Conservation (phyloP, 2,797 vertebrate species). For the Melanotaenia nigrans region DNA sequence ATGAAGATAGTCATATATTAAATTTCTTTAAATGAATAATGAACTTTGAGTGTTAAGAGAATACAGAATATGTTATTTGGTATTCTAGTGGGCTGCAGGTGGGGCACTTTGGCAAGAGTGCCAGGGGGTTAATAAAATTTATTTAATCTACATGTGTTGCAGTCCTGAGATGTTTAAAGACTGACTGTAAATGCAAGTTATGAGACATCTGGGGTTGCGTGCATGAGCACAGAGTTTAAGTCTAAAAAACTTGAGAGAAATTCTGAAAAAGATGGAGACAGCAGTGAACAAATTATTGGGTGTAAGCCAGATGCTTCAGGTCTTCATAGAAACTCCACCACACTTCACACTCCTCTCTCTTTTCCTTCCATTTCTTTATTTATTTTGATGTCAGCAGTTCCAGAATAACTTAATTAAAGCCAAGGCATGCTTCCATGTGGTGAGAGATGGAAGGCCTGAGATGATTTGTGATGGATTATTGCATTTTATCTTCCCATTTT, state of each 20-base stretch:
- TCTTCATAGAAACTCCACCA: constrained; percentile 84
- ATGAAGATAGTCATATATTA: background rate
- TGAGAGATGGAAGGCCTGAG: constrained; percentile 80
- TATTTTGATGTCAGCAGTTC: constrained; percentile 84
- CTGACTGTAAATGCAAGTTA: constrained; percentile 34
- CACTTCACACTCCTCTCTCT: constrained; percentile 76
- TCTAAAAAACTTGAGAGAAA: constrained; percentile 31
- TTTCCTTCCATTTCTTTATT: constrained; percentile 79
- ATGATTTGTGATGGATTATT: constrained; percentile 85
- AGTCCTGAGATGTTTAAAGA: constrained; percentile 37
- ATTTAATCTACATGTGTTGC: constrained; percentile 20
- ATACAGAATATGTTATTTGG: background rate
- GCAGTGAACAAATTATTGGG: constrained; percentile 80
- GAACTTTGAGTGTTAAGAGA: constrained; percentile 5
- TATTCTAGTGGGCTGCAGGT: no score
- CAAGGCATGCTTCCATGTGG: constrained; percentile 77
- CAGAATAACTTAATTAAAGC: constrained; percentile 88
- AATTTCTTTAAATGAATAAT: background rate
- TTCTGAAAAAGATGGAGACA: constrained; percentile 57
- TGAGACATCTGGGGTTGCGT: constrained; percentile 21
- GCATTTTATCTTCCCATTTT: constrained; percentile 79
- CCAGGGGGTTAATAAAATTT: constrained; percentile 12
- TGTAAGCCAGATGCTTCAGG: constrained; percentile 83
- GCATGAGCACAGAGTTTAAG: constrained; percentile 12
- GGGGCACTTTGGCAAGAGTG: no score